These are phyloP conservation scores for Chirona hameri DNA, from an alignment of 2,888 invertebrate species.

Conservation along the genomic window DNA sequence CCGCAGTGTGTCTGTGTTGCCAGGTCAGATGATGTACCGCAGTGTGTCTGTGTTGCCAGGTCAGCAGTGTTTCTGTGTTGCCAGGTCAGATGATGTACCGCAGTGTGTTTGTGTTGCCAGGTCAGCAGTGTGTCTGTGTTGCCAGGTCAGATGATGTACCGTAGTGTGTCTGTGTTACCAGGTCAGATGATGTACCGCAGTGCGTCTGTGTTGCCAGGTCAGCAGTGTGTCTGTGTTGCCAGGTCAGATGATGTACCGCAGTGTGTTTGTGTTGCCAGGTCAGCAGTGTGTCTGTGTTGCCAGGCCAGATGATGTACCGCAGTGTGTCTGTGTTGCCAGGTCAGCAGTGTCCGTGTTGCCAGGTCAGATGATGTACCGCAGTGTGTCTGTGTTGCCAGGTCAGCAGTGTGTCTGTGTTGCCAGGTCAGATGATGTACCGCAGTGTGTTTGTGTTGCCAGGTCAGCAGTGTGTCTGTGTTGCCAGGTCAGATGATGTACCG, in stretches of 20 bases:
- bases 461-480: not conserved
- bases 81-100: constrained; percentile 87
- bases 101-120: too few species aligned
- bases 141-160: constrained; percentile 87
- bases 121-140: not conserved
- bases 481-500: constrained; percentile 87
- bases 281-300: constrained; percentile 52
- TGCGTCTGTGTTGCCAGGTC: constrained; percentile 54
- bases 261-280: constrained; percentile 50
- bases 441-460: too few species aligned
- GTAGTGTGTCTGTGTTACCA: too few species aligned
- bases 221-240: constrained; percentile 47
- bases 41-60: too few species aligned
- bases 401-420: not conserved
- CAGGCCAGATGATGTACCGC: too few species aligned
- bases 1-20: not conserved
- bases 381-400: too few species aligned
- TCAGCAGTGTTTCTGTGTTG: not conserved
- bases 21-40: constrained; percentile 87
- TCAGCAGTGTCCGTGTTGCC: too few species aligned
- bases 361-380: constrained; percentile 87
- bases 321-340: too few species aligned
- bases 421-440: constrained; percentile 87
- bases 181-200: too few species aligned
- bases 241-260: too few species aligned